Conservation (phyloP, 2,797 vertebrate species). For the Bradypodion pumilum region DNA sequence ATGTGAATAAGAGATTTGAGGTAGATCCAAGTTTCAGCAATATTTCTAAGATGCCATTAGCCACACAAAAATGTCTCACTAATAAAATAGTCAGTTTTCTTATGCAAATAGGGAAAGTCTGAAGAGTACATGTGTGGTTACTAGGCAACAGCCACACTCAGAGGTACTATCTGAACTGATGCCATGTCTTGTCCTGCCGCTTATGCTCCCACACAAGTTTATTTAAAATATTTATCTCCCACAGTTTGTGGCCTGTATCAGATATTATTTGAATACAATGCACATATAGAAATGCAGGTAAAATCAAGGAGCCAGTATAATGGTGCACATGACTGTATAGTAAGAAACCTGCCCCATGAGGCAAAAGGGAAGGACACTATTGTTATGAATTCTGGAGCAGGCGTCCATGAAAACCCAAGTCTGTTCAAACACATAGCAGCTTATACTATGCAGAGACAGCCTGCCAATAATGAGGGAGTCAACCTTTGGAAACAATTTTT, state of each 20-base stretch:
- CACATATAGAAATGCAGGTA: background rate
- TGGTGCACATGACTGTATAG: background rate
- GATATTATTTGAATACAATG: background rate
- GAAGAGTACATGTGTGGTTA: no score
- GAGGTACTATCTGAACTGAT: no score
- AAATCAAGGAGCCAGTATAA: accelerated
- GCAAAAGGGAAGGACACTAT: conserved; percentile 8
- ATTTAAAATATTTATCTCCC: no score
- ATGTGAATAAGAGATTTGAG: conserved; percentile 50
- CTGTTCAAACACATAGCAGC: conserved; percentile 43
- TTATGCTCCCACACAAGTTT: no score
- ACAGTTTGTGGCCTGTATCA: no score
- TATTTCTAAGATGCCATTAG: conserved; percentile 51
- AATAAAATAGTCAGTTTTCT: conserved; percentile 37
- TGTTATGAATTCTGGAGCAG: background rate
- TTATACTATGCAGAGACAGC: conserved; percentile 27
- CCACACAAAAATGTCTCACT: conserved; percentile 57
- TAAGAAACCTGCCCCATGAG: conserved; percentile 4
- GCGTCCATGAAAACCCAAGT: conserved; percentile 12
- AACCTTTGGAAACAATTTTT: conserved; percentile 41
- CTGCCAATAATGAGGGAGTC: conserved; percentile 58
- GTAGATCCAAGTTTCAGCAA: conserved; percentile 57
- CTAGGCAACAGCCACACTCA: background rate
- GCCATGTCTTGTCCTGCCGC: no score
- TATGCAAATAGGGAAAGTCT: conserved; percentile 47